phyloP scores from a whole-genome alignment of 2,113 vertebrate genomes.

The Etheostoma spectabile region DNA sequence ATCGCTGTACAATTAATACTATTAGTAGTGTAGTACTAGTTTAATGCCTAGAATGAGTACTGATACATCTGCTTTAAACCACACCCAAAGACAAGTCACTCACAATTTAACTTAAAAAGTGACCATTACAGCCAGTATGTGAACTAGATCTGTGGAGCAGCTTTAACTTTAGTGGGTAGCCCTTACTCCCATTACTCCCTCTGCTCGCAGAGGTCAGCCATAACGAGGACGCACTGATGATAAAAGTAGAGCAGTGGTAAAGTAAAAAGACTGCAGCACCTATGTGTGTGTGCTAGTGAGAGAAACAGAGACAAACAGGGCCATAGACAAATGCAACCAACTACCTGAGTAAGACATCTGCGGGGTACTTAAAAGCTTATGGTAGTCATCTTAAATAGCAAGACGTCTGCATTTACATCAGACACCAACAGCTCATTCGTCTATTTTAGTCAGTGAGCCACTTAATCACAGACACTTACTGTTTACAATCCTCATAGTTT shows the following conservation, averaged over 20 bases:
- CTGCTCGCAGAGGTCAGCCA: conserved; percentile 35
- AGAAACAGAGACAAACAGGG: neutral
- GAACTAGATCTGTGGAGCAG: conserved; percentile 8
- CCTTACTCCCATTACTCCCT: conserved; percentile 22
- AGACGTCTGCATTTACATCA: conserved; percentile 11
- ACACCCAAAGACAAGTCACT: neutral
- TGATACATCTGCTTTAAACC: neutral
- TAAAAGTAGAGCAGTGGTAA: conserved; percentile 36
- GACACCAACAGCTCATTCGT: conserved; percentile 9
- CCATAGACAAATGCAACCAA: neutral
- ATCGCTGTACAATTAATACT: neutral
- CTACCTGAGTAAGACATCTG: conserved; percentile 14
- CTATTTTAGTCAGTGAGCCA: conserved; percentile 21
- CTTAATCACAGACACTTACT: neutral
- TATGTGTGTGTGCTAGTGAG: neutral
- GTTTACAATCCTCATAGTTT: too few relatives aligned
- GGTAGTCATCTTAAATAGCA: conserved; percentile 5
- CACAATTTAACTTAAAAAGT: neutral
- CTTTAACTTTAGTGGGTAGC: conserved; percentile 9
- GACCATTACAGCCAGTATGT: neutral
- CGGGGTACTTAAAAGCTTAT: conserved; percentile 19
- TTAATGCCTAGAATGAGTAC: neutral
- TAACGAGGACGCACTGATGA: conserved; percentile 45
- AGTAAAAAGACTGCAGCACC: conserved; percentile 5
- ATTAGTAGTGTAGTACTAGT: neutral